Conservation (phyloP, 2,113 vertebrate species). For the Lethenteron reissneri region DNA sequence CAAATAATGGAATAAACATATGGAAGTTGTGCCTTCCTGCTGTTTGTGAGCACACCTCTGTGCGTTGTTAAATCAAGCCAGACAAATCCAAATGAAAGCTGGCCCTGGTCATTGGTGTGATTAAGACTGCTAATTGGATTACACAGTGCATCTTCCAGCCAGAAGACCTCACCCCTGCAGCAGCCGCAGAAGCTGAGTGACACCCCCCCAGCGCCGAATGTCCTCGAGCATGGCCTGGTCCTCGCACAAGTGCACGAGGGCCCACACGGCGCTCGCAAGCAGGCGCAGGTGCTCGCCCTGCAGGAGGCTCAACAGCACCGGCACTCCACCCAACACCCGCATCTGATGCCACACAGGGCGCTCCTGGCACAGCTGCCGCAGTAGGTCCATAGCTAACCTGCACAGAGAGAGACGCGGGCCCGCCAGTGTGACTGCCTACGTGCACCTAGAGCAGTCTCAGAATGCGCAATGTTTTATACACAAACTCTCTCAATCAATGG, state of each 20-base stretch:
- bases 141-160: too few relatives aligned
- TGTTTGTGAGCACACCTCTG: too few relatives aligned
- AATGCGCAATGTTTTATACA: background rate
- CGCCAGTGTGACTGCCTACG: background rate
- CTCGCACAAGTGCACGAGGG: constrained; percentile 64
- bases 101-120: too few relatives aligned
- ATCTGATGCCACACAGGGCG: constrained; percentile 40
- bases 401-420: background rate
- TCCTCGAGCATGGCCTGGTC: constrained; percentile 40
- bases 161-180: constrained; percentile 28
- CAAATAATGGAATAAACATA: too few relatives aligned
- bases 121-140: too few relatives aligned
- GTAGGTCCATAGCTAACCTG: constrained; percentile 48
- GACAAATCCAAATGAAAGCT: too few relatives aligned
- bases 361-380: constrained; percentile 43
- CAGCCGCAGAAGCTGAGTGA: constrained; percentile 55
- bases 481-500: constrained; percentile 3
- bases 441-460: background rate
- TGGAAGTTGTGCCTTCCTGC: too few relatives aligned
- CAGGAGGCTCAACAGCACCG: constrained; percentile 51
- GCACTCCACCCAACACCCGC: constrained; percentile 39
- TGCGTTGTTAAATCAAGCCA: too few relatives aligned
- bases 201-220: constrained; percentile 56
- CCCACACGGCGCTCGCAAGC: constrained; percentile 51
- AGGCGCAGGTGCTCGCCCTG: constrained; percentile 44